Conservation (phyloP, 2,888 invertebrate genomes). For the Glyphotaelius pellucidus region DNA sequence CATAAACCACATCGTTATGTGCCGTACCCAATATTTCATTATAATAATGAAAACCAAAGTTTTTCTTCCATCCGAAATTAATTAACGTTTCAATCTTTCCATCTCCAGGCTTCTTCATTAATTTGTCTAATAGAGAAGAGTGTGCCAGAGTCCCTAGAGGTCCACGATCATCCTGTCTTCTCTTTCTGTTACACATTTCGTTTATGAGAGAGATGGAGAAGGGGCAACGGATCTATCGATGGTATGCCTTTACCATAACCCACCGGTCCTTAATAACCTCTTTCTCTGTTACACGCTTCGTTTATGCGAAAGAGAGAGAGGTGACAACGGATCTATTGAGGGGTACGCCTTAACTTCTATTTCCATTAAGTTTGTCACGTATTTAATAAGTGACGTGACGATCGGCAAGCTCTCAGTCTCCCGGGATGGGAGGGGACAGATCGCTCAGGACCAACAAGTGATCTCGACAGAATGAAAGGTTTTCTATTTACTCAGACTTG, state of each 20-base stretch:
- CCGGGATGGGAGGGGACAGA: background rate
- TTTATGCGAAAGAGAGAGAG: background rate
- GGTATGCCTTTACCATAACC: background rate
- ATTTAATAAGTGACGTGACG: conserved; percentile 57
- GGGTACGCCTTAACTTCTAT: background rate
- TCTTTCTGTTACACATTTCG: background rate
- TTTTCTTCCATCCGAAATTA: background rate
- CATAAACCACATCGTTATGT: background rate
- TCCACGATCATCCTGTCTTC: background rate
- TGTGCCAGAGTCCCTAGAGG: background rate
- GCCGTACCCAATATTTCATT: background rate
- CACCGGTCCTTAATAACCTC: background rate
- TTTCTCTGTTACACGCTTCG: background rate
- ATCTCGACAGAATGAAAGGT: conserved; percentile 24
- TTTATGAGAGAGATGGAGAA: background rate
- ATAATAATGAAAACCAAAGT: background rate
- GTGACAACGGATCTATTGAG: background rate
- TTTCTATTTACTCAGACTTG: conserved; percentile 19
- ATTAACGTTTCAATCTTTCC: background rate
- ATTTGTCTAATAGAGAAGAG: background rate
- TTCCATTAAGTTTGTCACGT: conserved; percentile 33
- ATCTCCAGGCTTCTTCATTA: background rate
- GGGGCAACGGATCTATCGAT: background rate
- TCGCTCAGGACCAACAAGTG: conserved; percentile 21
- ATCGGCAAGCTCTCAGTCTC: background rate